Conservation (phyloP, 2,797 vertebrate species). For the Protosalanx chinensis region DNA sequence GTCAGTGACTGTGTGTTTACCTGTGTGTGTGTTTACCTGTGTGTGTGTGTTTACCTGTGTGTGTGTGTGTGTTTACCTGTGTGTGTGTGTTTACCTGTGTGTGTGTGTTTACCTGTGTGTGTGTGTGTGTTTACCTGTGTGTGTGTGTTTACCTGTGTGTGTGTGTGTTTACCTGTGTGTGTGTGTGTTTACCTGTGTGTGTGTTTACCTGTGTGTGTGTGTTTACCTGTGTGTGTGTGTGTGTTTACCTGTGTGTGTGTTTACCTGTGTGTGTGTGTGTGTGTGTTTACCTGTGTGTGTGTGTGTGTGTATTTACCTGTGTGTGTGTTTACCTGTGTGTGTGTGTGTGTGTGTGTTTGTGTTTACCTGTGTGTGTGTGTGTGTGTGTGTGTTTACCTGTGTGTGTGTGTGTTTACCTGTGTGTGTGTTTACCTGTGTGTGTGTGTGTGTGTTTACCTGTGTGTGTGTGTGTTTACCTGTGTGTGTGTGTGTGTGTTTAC, state of each 20-base stretch:
- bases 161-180: too few species aligned
- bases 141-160: slow-evolving; percentile 23
- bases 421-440: not conserved
- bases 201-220: too few species aligned
- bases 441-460: slow-evolving; percentile 46
- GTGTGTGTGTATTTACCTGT: slow-evolving; percentile 15
- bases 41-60: slow-evolving; percentile 50
- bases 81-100: slow-evolving; percentile 49
- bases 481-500: slow-evolving; percentile 36
- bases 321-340: slow-evolving; percentile 41
- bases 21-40: slow-evolving; percentile 33
- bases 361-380: slow-evolving; percentile 40
- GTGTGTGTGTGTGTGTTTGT: slow-evolving; percentile 51
- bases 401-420: slow-evolving; percentile 44
- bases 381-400: slow-evolving; percentile 40
- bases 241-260: slow-evolving; percentile 51
- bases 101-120: slow-evolving; percentile 37
- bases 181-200: not conserved
- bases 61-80: slow-evolving; percentile 42
- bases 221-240: not conserved
- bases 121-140: slow-evolving; percentile 3
- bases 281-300: slow-evolving; percentile 52
- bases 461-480: slow-evolving; percentile 50
- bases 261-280: not conserved
- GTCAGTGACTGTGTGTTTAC: not conserved